Conservation (phyloP, 2,888 invertebrate genomes). For the Diloba caeruleocephala region DNA sequence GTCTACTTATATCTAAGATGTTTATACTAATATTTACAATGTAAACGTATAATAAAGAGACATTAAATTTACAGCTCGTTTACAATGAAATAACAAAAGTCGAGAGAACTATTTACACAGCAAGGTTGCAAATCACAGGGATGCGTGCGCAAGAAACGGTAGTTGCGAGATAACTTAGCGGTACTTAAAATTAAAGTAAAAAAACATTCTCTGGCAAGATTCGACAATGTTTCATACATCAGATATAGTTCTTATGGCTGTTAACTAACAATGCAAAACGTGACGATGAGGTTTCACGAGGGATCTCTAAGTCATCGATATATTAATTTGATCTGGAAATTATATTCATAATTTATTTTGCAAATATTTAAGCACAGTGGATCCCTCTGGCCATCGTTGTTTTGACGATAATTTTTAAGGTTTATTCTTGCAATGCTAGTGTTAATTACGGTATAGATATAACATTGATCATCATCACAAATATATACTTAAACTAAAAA, state of each 20-base stretch:
- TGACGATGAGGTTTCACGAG: not conserved
- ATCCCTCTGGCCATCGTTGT: not conserved
- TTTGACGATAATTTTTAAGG: not conserved
- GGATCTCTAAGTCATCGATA: too few species aligned
- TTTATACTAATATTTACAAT: constrained; percentile 85
- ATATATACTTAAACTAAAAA: constrained; percentile 19
- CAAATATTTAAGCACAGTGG: too few species aligned
- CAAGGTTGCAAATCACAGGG: constrained; percentile 86
- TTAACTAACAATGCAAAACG: constrained; percentile 16
- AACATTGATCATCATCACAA: constrained; percentile 20
- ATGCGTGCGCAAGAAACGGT: constrained; percentile 74
- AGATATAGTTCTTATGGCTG: constrained; percentile 20
- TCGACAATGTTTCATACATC: constrained; percentile 47
- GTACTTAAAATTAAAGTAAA: constrained; percentile 53
- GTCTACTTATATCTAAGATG: constrained; percentile 81
- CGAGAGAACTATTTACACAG: constrained; percentile 85
- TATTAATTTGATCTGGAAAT: too few species aligned
- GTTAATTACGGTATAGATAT: constrained; percentile 5
- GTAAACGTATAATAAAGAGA: constrained; percentile 80
- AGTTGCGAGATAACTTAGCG: constrained; percentile 55
- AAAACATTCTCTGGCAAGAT: constrained; percentile 76
- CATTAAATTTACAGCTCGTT: constrained; percentile 73
- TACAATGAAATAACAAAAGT: constrained; percentile 85
- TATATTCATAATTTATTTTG: too few species aligned
- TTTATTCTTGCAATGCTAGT: constrained; percentile 15